Conservation (phyloP, 2,888 invertebrate genomes). For the Oxystoma pomonae region DNA sequence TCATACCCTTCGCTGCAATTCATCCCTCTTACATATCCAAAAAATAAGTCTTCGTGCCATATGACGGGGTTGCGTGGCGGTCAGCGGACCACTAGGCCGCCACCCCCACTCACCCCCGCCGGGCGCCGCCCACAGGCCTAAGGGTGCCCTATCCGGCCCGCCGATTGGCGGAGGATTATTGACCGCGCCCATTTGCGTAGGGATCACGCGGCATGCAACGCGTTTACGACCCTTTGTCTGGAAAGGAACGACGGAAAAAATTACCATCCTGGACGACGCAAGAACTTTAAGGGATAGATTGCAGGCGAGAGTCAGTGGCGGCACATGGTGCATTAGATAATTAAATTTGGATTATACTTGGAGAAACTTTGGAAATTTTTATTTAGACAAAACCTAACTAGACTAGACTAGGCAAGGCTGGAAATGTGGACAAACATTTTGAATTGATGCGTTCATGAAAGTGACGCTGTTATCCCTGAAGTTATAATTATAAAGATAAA, state of each 20-base stretch:
- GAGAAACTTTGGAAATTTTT: too few relatives aligned
- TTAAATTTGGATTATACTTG: too few relatives aligned
- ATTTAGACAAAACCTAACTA: too few relatives aligned
- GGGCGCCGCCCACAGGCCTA: constrained; percentile 17
- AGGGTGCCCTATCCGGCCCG: constrained; percentile 12
- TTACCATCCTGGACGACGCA: not conserved
- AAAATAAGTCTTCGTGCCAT: not conserved
- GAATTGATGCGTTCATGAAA: too few relatives aligned
- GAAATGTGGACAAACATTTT: too few relatives aligned
- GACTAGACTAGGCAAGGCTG: too few relatives aligned
- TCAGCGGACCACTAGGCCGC: constrained; percentile 25
- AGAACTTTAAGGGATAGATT: not conserved
- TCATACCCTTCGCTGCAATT: too few relatives aligned
- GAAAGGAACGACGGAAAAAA: constrained; percentile 7
- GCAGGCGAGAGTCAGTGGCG: not conserved
- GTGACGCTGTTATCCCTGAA: too few relatives aligned
- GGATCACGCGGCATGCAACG: constrained; percentile 19
- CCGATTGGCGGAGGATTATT: constrained; percentile 10
- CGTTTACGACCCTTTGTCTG: constrained; percentile 24
- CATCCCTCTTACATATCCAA: too few relatives aligned
- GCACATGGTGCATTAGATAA: too few relatives aligned
- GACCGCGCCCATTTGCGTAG: constrained; percentile 20
- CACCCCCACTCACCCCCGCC: constrained; percentile 8
- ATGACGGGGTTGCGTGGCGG: constrained; percentile 21
- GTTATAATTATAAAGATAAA: too few relatives aligned